phyloP scores from a whole-genome alignment of 2,113 vertebrate species.

The Proteles cristata region DNA sequence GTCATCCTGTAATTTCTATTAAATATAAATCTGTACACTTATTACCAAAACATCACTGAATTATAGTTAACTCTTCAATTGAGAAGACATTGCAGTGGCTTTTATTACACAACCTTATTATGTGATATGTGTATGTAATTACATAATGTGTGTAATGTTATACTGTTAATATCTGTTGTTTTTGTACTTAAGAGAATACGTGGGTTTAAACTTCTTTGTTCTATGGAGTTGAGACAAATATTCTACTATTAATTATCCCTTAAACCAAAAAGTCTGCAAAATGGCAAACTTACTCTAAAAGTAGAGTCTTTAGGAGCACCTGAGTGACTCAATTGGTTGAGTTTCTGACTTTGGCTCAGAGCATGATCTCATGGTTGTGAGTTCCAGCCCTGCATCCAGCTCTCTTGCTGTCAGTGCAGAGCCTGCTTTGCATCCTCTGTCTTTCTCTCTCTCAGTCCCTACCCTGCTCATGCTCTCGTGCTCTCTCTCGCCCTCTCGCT shows the following conservation, averaged over 20 bases:
- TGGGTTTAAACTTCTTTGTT: constrained; percentile 16
- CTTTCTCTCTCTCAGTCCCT: too few relatives aligned
- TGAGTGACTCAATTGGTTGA: too few relatives aligned
- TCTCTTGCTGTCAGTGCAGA: too few relatives aligned
- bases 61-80: constrained; percentile 32
- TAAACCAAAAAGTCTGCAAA: constrained; percentile 39
- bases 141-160: neutral
- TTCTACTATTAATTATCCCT: constrained; percentile 26
- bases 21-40: neutral
- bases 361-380: too few relatives aligned
- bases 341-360: too few relatives aligned
- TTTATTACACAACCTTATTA: neutral
- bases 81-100: neutral
- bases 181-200: neutral
- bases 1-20: neutral
- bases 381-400: too few relatives aligned
- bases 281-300: constrained; percentile 44
- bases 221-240: constrained; percentile 11
- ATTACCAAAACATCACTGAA: neutral
- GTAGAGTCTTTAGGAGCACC: neutral
- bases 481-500: too few relatives aligned
- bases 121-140: neutral
- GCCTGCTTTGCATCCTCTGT: too few relatives aligned
- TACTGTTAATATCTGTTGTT: neutral
- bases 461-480: too few relatives aligned